Evolutionary conservation across 2,797 vertebrate genomes (phyloP).

Genomic region (Sphaeramia orbicularis): DNA sequence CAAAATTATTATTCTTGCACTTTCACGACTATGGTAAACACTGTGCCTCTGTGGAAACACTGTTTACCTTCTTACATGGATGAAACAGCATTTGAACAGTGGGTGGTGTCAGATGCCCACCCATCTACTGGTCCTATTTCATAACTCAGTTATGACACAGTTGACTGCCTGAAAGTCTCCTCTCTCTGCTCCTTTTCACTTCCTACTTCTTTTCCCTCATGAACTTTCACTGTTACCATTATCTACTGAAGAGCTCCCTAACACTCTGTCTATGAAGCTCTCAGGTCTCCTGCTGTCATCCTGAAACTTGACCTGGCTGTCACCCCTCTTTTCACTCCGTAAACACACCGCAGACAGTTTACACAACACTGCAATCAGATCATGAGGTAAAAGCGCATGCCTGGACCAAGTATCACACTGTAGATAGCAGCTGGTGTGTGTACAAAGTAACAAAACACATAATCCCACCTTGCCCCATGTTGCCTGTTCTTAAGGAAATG

Average conservation of each 20-base stretch:
- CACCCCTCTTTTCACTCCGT: constrained; percentile 29
- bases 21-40: too few species aligned
- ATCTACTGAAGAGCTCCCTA: background rate
- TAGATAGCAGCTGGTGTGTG: constrained; percentile 17
- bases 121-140: background rate
- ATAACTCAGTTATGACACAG: constrained; percentile 7
- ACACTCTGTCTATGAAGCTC: background rate
- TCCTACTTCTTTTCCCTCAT: background rate
- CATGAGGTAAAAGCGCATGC: constrained; percentile 12
- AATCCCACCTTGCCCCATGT: background rate
- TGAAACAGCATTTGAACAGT: constrained; percentile 3
- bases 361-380: constrained; percentile 64
- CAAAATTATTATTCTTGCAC: too few species aligned
- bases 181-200: background rate
- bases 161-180: background rate
- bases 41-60: too few species aligned
- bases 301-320: constrained; percentile 33
- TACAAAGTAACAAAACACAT: constrained; percentile 1
- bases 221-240: constrained; percentile 3
- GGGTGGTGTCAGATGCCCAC: background rate
- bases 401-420: constrained; percentile 28
- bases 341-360: constrained; percentile 41
- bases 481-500: background rate
- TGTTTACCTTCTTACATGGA: background rate
- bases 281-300: background rate